Base-by-base conservation (phyloP, 2,797 vertebrate genomes). In the Sebastes taczanowskii region DNA sequence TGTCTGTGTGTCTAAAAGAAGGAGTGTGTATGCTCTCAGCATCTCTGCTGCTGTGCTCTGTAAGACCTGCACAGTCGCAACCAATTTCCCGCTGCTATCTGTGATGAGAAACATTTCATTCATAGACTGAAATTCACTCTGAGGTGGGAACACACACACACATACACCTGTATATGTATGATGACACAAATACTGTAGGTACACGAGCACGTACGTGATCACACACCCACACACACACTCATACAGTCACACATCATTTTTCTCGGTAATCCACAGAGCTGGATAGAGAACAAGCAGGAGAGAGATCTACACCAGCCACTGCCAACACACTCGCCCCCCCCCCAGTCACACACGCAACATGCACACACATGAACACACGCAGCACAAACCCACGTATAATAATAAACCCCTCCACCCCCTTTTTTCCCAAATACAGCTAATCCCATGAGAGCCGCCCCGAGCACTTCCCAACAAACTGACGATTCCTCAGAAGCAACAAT, bases 221-320 rank as follows among this genome's bases (percentile, higher is more conserved):
- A 61, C 60, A 81, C 78, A 52, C n/a, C 20, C 46, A 29, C 6
- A n/a, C 25, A 62, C n/a, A 53, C 52, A 34, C 60, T 59, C 42
- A 42, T 71, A 68, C 65, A 38, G 67, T 29, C 66, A 75, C 74
- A 72, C 63, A 68, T 38, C 58, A 46, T n/a, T 76, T 78, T 77
- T 78, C 63, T 69, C 81, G 72, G 53, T 89, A 94, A 93, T 91
- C 89, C 88, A 89, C 70, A n/a, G 74, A 90, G 69, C 82, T 90
- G 90, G 88, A 92, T 76, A 27, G 22, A 84, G 85, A 93, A 90
- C 86, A 92, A 89, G 81, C 77, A 75, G 62, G 62, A 86, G 80
- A 76, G 74, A 73, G 91, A 90, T 86, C 93, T 87, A 91, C 74
- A 81, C 46, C 60, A 81, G 34, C 73, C 55, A 13, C 73, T 88